Evolutionary conservation across 2,113 vertebrate genomes (phyloP).

Genomic region (Hyaena hyaena): DNA sequence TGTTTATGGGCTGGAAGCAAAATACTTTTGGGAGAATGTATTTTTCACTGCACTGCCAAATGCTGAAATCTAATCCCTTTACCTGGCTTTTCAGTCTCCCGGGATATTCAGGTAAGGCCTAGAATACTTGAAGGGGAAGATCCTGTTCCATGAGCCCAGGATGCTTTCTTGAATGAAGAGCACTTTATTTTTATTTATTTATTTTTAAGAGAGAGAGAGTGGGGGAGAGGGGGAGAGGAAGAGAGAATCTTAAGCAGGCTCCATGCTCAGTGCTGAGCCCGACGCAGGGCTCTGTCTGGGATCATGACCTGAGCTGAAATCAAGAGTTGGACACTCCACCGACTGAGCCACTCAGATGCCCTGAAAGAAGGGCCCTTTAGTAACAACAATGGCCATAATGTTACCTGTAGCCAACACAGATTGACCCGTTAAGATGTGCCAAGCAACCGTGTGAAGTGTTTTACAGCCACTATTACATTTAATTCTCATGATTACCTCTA

Average conservation of each 20-base stretch:
- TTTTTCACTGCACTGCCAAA: not conserved
- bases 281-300: too few relatives aligned
- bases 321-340: too few relatives aligned
- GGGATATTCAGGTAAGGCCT: not conserved
- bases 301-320: too few relatives aligned
- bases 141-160: not conserved
- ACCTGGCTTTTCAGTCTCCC: not conserved
- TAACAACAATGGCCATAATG: not conserved
- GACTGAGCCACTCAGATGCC: not conserved
- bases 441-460: constrained; percentile 8
- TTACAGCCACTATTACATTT: constrained; percentile 16
- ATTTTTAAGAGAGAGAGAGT: too few relatives aligned
- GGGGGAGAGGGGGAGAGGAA: too few relatives aligned
- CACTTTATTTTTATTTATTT: not conserved
- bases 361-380: not conserved
- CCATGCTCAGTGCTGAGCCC: too few relatives aligned
- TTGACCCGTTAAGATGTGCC: not conserved
- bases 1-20: constrained; percentile 67
- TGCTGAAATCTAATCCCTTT: not conserved
- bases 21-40: not conserved
- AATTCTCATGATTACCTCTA: not conserved
- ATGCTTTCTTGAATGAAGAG: not conserved
- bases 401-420: not conserved
- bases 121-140: not conserved
- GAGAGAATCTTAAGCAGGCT: too few relatives aligned